Evolutionary conservation across 2,888 invertebrate genomes (phyloP), one percentile per base, ranked within the genome.

Genomic region (Papilio gigon): DNA sequence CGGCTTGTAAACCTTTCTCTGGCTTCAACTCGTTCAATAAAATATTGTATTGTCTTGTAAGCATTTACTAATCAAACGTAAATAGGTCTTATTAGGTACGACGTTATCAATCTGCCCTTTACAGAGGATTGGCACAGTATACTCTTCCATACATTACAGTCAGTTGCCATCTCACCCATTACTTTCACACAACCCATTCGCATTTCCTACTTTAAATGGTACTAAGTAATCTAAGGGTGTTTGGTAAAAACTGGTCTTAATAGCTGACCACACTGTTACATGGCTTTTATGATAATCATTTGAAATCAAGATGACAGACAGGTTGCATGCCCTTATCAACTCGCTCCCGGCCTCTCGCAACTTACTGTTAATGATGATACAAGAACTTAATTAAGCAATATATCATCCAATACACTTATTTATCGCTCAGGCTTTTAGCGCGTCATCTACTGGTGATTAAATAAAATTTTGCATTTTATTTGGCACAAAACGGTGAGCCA

Each of bases 351-450:
- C 60, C 33, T n/a, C 22, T 8, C 20, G 66, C 67, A 70, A 71
- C 65, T 62, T 72, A 72, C 72, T n/a, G 68, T 74, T 75, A 74
- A 74, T 67, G 71, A 72, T 71, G 72, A 71, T 71, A 17, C 67
- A 67, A 56, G 47, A 42, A 20, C 68, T 74, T 77, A 74, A 77
- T 75, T 74, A 72, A 70, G 73, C 71, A 70, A 74, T 77, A 75
- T 74, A 77, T 76, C 76, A 75, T 72, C 71, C 50, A 58, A 40
- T 47, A 63, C 50, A 65, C 58, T 62, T 47, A 70, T 72, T 73
- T 73, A 69, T 67, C 42, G 37, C 17, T 27, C n/a, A 33, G 60
- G 30, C 37, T 47, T 63, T 62, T 53, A 50, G 63, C 25, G 58
- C 47, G 44, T 47, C 60, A 60, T 60, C 35, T 25, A 20, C 22